Conservation (phyloP, 2,888 invertebrate species). For the Tenthredo scrophulariae region DNA sequence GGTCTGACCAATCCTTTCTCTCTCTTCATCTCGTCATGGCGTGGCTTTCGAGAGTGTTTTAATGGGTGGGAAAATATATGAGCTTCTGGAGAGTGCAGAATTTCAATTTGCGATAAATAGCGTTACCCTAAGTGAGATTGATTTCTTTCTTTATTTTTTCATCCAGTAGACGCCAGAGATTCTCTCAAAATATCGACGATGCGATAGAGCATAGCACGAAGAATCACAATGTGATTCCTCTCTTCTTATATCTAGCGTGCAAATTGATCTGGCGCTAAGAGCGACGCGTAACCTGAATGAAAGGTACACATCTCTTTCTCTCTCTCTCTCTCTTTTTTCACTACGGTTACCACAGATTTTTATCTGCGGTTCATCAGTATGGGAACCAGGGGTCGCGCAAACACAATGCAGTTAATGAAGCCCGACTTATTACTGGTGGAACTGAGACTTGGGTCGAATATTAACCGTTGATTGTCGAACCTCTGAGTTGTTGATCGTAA, state of each 20-base stretch:
- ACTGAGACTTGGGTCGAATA: constrained; percentile 70
- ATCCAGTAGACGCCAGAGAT: background rate
- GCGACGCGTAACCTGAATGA: constrained; percentile 44
- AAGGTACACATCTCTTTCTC: constrained; percentile 14
- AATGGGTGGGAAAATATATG: background rate
- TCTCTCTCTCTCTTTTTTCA: background rate
- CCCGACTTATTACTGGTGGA: constrained; percentile 73
- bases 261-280: constrained; percentile 44
- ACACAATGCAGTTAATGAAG: constrained; percentile 76
- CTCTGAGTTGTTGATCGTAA: constrained; percentile 66
- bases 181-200: background rate
- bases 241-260: constrained; percentile 19
- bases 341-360: constrained; percentile 35
- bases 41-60: background rate
- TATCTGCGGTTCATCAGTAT: constrained; percentile 51
- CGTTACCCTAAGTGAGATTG: background rate
- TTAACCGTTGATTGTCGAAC: constrained; percentile 72
- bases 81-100: background rate
- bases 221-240: background rate
- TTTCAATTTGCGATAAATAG: background rate
- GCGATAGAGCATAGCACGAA: background rate
- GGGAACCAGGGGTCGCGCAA: constrained; percentile 50
- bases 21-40: background rate
- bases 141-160: background rate
- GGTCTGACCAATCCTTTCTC: constrained; percentile 47